Evolutionary conservation across 2,113 vertebrate species (phyloP), one percentile per base, ranked within the genome.

Genomic region (Oncorhynchus tshawytscha): DNA sequence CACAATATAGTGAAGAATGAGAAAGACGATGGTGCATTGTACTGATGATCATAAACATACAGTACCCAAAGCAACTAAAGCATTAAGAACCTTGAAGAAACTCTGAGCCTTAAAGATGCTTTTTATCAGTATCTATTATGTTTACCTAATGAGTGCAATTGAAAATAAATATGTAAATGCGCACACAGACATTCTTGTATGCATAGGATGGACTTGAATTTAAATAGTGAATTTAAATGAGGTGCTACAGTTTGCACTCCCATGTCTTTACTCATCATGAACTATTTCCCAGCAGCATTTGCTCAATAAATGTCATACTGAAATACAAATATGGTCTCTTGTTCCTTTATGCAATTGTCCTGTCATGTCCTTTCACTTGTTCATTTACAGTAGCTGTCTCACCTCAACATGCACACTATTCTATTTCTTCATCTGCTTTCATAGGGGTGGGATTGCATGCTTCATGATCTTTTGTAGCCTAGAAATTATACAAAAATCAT

Each of bases 101-200:
- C 95, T 95, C 92, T 82, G 95, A 95, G 96, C 97, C 97, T 98
- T 99, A 98, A 97, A 95, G 92, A 96, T 94, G 96, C 96, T 98
- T 95, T 94, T 94, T 95, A 94, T 94, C 92, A 93, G 90, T 95
- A 95, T 94, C 93, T 91, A 91, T 97, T 96, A 95, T 93, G 95
- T 98, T 97, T 96, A 97, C 95, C 93, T 96, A 92, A 94, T 90
- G 95, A 95, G 95, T 96, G 97, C 95, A 93, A 93, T 93, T 94
- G 87, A 92, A 94, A 93, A 87, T 79, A 77, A 81, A 71, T n/a
- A 57, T 76, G 81, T 91, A 83, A 74, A 87, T 88, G 90, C 76
- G 78, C 90, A 88, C 74, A 78, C 77, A 85, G 86, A 87, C 91
- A 90, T 92, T 88, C 81, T 88, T 75, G 87, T 90, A 91, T 90